Evolutionary conservation across 2,113 vertebrate species (phyloP), one percentile per base, ranked within the genome.

Genomic region (Calonectris borealis): DNA sequence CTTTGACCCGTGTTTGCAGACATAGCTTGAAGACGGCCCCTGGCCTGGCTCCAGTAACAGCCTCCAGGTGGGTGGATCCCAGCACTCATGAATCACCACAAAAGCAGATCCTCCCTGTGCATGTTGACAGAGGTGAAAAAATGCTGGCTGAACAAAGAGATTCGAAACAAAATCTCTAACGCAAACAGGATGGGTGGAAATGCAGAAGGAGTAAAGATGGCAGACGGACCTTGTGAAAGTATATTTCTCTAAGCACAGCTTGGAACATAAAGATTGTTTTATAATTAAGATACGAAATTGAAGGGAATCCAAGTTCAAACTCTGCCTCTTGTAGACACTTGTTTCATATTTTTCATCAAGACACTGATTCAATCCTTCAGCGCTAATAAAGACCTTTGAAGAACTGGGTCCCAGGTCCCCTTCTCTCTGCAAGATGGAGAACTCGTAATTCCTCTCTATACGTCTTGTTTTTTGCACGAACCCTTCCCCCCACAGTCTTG

Each of bases 401-500:
- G 66, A 82, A 11, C 16, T 12, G 8, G 10, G 15, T 51, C 2
- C 7, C 32, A 16, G 12, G 5, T 76, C 20, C 12, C 7, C 32
- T 87, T 66, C 15, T 44, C 46, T 75, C 29, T 84, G 48, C 31
- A 64, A 73, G 49, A 52, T 55, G 10, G 9, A 57, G 16, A 87
- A 60, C 6, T 20, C 71, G 7, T 25, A 55, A 54, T 55, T 88
- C 16, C 27, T 90, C 9, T 38, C 13, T 34, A 9, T 21, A 2
- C 0, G 0, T 22, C 27, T 86, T 42, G 3, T 0, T 29, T 82
- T 62, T 49, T 69, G 13, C 40, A 58, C 14, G 4, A 65, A 1
- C 10, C 11, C 3, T n/a, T 54, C 8, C 7, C 21, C 6, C 4
- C 3, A 7, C 24, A 16, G 7, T 70, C 44, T 42, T 25, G 34